Conservation (phyloP, 2,113 vertebrate species). For the Patagioenas fasciata region DNA sequence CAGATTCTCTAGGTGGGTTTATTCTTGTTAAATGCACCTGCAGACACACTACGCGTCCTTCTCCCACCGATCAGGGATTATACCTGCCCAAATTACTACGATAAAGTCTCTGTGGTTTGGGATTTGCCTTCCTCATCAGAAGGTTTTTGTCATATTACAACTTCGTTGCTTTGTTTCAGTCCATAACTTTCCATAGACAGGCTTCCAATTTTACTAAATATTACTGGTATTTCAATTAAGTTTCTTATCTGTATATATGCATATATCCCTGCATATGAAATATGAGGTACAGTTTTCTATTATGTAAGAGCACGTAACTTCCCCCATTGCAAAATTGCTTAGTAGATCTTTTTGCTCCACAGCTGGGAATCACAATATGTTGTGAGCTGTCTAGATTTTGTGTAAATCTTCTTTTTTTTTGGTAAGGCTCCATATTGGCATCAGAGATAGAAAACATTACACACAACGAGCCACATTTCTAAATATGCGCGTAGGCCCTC, state of each 20-base stretch:
- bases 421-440: too few species aligned
- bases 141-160: not conserved
- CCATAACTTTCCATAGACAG: not conserved
- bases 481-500: not conserved
- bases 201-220: not conserved
- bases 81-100: not conserved
- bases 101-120: not conserved
- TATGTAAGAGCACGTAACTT: not conserved
- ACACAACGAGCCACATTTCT: not conserved
- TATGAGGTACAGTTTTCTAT: not conserved
- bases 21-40: not conserved
- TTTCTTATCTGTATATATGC: not conserved
- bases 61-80: not conserved
- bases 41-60: rapidly evolving
- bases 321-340: not conserved
- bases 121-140: not conserved
- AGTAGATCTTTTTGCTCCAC: not conserved
- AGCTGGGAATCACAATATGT: not conserved
- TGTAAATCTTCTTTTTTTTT: not conserved
- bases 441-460: too few species aligned
- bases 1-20: not conserved
- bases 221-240: not conserved
- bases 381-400: not conserved
- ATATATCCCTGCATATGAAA: not conserved
- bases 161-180: not conserved